Evolutionary conservation across 1,140 invertebrate species (phyloP), one percentile per base, ranked within the genome.

Genomic region (Pararge aegeria): DNA sequence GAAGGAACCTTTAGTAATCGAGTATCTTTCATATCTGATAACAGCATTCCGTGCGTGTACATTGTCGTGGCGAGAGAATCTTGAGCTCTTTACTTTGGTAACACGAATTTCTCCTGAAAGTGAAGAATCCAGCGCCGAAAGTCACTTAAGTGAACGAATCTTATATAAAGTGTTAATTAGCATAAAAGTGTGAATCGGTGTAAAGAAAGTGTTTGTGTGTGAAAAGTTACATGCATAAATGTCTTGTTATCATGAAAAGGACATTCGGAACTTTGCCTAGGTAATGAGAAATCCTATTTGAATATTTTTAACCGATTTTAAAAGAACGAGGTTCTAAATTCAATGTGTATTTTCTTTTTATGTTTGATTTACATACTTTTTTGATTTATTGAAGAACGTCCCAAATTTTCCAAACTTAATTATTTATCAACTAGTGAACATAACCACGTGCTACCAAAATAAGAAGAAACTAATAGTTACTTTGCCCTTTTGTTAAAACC

Each of bases 1-100:
- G 30, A 34, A 34, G 9, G 30, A 34, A 12, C 12, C 30, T 12
- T 18, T 19, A 49, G 40, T 51, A 58, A 40, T 42, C 55, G 15
- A 24, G 34, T 53, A 58, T 58, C 56, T 30, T 10, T 30, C 20
- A 15, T 52, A 58, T 58, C 56, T 51, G 56, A 58, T 58, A 58
- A 58, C 30, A 42, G 37, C 56, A 58, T 58, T 52, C 56, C 48
- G 37, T 19, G 20, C 30, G 19, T 49, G 34, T 20, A 37, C 27
- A 15, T 44, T 18, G 56, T 7, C 37, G 52, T 21, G 52, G 19
- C 38, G 16, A 42, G 49, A 58, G 44, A 52, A 58, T 44, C 56
- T 52, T 52, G 2, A 52, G 21, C 10, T 29, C 18, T 20, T 52
- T 52, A 6, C 13, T 52, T 52, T 18, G 6, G 1, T 54, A 15